A percentile compares a stretch with the other conserved stretches of the same genome.
Evolutionary conservation across 2,888 invertebrate species (phyloP).

Genomic region (Doris montereyensis): DNA sequence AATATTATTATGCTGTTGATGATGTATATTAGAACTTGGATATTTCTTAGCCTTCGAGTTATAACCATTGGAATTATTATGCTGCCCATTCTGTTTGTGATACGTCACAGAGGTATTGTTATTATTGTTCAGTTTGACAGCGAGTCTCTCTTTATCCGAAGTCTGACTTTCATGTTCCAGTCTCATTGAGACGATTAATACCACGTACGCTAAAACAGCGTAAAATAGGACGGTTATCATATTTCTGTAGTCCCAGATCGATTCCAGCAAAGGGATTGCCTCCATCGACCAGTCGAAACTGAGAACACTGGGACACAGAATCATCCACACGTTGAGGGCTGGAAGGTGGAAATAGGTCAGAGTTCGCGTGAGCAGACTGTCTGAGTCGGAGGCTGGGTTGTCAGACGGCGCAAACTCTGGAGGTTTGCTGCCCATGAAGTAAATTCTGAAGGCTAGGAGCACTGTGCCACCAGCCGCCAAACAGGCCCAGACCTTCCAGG

Average conservation of each 20-base stretch:
- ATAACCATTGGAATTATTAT: slow-evolving; percentile 26
- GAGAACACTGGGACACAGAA: slow-evolving; percentile 88
- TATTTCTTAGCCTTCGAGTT: background rate
- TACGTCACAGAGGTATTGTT: slow-evolving; percentile 11
- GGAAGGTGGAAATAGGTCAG: slow-evolving; percentile 94
- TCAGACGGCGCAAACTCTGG: slow-evolving; percentile 93
- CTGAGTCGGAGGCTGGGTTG: slow-evolving; percentile 94
- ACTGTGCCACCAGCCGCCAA: slow-evolving; percentile 80
- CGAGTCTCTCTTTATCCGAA: background rate
- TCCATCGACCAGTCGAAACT: slow-evolving; percentile 99
- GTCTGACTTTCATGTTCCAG: background rate
- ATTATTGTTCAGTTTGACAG: background rate
- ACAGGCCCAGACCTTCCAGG: slow-evolving; percentile 69
- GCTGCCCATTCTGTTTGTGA: slow-evolving; percentile 60
- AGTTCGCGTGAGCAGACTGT: slow-evolving; percentile 84
- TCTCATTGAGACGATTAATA: slow-evolving; percentile 22
- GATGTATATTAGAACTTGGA: background rate
- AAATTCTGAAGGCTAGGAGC: slow-evolving; percentile 84
- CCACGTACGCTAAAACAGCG: slow-evolving; percentile 64
- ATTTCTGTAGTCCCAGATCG: slow-evolving; percentile 85
- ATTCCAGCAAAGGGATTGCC: slow-evolving; percentile 88
- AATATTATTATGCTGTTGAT: background rate
- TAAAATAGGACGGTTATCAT: slow-evolving; percentile 85
- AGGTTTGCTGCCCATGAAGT: slow-evolving; percentile 80
- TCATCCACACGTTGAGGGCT: slow-evolving; percentile 88